Base-by-base conservation (phyloP, 2,888 invertebrate species). In the Julus scanicus region DNA sequence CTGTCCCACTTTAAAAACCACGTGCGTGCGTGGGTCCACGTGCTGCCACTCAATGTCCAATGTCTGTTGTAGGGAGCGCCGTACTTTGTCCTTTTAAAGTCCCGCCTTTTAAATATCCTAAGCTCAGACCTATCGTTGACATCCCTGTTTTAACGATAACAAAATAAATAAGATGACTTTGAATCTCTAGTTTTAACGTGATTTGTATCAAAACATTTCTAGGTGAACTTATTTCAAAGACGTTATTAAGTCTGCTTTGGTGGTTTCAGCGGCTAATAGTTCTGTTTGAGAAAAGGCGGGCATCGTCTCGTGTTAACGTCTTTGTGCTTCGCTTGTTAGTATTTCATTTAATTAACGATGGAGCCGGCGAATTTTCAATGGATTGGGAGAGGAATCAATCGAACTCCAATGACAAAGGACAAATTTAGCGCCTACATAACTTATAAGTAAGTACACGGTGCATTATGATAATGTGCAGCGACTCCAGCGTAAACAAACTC, bases 211-310 rank as follows among this genome's bases (percentile, higher is more conserved):
- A 63, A 63, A n/a, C 17, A n/a, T n/a, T 6, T n/a, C n/a, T 4
- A 6, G n/a, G 63, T 63, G 6, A 0, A n/a, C 5, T 63, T 63
- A 63, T 44, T 44, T 8, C 44, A 44, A 44, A 8, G 8, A 44
- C 44, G 44, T 8, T 44, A 8, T 44, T 44, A 8, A 44, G 0
- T 8, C 44, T 5, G 29, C 5, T 6, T 0, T 71, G 2, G 71
- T 71, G 71, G 11, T 71, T 71, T 71, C 71, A 29, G 53, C 4
- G 53, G 20, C 63, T 9, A 1, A 0, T 71, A 29, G 11, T 1
- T 6, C 71, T 71, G 71, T 71, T 71, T 71, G 71, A 71, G 29
- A 71, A 71, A 29, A 29, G 71, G 71, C 71, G 71, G 71, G 71
- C 11, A 9, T 20, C 9, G 71, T 1, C 15, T 53, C 53, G 11